These are phyloP conservation scores for Oophaga sylvatica DNA, from an alignment of 2,797 vertebrate species.

Conservation along the genomic window DNA sequence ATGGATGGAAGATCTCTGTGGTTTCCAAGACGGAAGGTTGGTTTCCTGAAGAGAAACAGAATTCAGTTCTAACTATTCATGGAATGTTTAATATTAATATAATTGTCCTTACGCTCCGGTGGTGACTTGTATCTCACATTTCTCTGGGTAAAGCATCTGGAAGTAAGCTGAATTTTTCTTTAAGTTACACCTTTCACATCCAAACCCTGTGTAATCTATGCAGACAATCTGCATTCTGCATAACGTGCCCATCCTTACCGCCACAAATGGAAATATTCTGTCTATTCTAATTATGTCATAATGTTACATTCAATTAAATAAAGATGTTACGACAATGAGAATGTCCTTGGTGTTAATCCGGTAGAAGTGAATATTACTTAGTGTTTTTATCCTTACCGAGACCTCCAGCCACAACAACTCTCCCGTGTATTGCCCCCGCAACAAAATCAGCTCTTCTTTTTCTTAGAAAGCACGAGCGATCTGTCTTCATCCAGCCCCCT, in stretches of 20 bases:
- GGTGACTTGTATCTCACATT: background rate
- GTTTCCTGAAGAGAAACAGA: constrained; percentile 77
- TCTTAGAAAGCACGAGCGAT: constrained; percentile 88
- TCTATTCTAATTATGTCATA: background rate
- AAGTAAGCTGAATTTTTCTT: background rate
- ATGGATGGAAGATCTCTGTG: constrained; percentile 87
- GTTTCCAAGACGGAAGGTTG: constrained; percentile 91
- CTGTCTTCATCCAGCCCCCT: constrained; percentile 91
- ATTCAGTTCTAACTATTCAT: background rate
- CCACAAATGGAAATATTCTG: background rate
- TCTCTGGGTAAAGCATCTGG: background rate
- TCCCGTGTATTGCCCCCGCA: constrained; percentile 83
- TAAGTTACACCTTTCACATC: background rate
- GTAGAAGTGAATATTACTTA: background rate
- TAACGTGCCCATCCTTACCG: background rate
- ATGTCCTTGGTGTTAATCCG: background rate
- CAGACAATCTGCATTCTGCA: constrained; percentile 10
- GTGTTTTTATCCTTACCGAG: constrained; percentile 79
- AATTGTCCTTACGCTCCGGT: background rate
- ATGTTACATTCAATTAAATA: background rate
- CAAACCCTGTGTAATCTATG: background rate
- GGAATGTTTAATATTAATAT: background rate
- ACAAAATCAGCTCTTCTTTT: constrained; percentile 93
- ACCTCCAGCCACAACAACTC: constrained; percentile 89
- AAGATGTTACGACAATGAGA: background rate